Evolutionary conservation across 2,113 vertebrate species (phyloP).

Genomic region (Andinoacara biseriatus): DNA sequence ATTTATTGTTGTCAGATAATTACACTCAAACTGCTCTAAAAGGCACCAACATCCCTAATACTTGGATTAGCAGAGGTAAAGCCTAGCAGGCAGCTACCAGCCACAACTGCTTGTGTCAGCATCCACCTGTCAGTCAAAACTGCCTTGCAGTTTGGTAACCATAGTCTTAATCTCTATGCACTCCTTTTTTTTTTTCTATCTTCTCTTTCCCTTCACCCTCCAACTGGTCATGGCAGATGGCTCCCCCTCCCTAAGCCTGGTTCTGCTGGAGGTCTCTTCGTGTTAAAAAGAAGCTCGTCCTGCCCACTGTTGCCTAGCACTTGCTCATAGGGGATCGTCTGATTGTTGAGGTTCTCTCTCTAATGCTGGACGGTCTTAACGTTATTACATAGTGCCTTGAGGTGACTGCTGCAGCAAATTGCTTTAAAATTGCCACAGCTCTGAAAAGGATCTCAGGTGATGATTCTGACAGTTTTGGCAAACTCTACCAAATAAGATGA

Average conservation of each 20-base stretch:
- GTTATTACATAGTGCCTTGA: background rate
- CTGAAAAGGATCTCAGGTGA: background rate
- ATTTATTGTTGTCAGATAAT: background rate
- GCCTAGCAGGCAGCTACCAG: background rate
- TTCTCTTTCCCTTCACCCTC: background rate
- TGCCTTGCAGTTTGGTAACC: background rate
- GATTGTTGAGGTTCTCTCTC: background rate
- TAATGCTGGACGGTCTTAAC: background rate
- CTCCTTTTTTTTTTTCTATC: background rate
- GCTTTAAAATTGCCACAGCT: background rate
- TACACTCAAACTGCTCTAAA: background rate
- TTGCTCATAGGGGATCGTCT: background rate
- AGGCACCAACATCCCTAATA: background rate
- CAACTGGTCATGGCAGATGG: background rate
- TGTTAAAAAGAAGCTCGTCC: background rate
- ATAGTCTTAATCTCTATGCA: background rate
- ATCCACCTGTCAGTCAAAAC: background rate
- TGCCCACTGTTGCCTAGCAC: background rate
- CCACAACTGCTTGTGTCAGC: background rate
- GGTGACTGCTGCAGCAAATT: background rate
- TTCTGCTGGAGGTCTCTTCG: background rate
- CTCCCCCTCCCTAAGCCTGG: background rate
- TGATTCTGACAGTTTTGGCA: background rate
- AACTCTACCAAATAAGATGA: background rate
- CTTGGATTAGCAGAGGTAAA: background rate